These are phyloP conservation scores for Imbricaverruca yamaguchii DNA, from an alignment of 2,888 invertebrate species.

Conservation along the genomic window DNA sequence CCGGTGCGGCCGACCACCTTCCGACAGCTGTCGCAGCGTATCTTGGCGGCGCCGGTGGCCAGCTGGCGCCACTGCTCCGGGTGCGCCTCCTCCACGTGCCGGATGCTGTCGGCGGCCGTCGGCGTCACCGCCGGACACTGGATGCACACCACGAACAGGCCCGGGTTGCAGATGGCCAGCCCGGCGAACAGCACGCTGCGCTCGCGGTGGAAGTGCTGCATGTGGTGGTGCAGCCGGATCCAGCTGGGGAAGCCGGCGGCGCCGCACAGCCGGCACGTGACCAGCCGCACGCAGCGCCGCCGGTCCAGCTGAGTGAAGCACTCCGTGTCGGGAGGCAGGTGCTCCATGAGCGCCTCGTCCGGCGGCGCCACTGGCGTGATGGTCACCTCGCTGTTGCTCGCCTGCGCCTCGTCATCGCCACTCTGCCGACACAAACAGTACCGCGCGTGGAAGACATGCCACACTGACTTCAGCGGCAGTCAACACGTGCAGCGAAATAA, in stretches of 20 bases:
- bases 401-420: too few species aligned
- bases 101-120: neutral
- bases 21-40: neutral
- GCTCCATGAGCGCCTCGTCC: neutral
- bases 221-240: neutral
- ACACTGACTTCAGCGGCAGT: too few species aligned
- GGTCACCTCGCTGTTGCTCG: neutral
- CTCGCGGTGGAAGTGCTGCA: neutral
- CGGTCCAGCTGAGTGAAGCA: neutral
- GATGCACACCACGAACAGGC: neutral
- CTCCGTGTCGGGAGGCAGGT: neutral
- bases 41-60: neutral
- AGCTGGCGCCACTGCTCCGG: neutral
- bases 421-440: too few species aligned
- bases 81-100: neutral
- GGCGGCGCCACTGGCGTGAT: neutral
- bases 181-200: neutral
- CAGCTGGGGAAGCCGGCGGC: neutral
- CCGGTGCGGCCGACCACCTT: neutral
- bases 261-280: neutral
- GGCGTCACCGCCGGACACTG: neutral
- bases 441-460: too few species aligned
- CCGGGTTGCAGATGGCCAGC: neutral
- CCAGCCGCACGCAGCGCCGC: neutral
- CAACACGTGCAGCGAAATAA: too few species aligned